phyloP scores from a whole-genome alignment of 1,140 invertebrate genomes.

The Teleopsis dalmanni region DNA sequence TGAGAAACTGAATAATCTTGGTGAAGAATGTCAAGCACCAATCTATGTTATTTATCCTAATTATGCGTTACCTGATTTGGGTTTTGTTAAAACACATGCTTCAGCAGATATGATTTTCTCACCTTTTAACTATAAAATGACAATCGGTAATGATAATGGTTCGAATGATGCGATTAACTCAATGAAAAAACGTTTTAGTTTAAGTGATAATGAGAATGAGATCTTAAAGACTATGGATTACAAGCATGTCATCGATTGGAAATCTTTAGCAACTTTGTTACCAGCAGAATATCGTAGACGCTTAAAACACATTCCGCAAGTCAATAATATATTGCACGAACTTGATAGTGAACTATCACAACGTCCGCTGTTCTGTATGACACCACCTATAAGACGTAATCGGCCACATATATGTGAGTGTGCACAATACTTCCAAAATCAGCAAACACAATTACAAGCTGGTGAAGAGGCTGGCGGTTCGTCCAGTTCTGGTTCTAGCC shows the following conservation, averaged over 20 bases:
- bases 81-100: constrained; percentile 62
- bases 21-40: constrained; percentile 58
- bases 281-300: constrained; percentile 69
- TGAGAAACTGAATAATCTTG: constrained; percentile 53
- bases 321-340: constrained; percentile 30
- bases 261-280: constrained; percentile 77
- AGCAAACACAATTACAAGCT: constrained; percentile 15
- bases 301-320: constrained; percentile 68
- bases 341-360: constrained; percentile 48
- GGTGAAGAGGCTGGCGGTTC: constrained; percentile 26
- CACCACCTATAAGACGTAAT: constrained; percentile 51
- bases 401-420: constrained; percentile 55
- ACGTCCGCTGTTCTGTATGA: constrained; percentile 59
- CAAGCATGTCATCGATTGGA: constrained; percentile 81
- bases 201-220: constrained; percentile 57
- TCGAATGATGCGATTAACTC: constrained; percentile 18
- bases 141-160: constrained; percentile 26
- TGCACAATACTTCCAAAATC: constrained; percentile 43
- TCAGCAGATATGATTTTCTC: constrained; percentile 57
- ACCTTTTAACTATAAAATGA: constrained; percentile 41
- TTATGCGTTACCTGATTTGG: constrained; percentile 81
- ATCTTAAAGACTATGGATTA: constrained; percentile 69
- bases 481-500: constrained; percentile 65
- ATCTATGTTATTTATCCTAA: constrained; percentile 88
- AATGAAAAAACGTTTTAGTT: constrained; percentile 59